Evolutionary conservation across 2,113 vertebrate genomes (phyloP), one percentile per base, ranked within the genome.

Genomic region (Neodon shergylaensis): DNA sequence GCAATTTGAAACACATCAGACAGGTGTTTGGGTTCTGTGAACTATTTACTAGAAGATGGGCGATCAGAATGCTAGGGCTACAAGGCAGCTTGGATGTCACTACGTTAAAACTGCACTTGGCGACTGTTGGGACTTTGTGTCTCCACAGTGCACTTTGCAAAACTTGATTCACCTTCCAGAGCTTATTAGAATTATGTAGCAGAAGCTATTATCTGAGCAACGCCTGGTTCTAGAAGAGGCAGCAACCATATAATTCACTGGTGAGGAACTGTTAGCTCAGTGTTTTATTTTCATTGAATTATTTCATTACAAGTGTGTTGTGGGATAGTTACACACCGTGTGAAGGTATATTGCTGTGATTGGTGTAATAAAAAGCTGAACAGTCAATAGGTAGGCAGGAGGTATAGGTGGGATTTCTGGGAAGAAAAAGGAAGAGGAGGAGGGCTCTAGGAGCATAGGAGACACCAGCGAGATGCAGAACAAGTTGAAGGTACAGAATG

Each of bases 211-310:
- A 44, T 79, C 88, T 92, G 42, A 70, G 33, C 28, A 17, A 54
- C 10, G 61, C 58, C 47, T 87, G n/a, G 70, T 70, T 87, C 66
- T 82, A 16, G 52, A 73, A 90, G 49, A 90, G 66, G 54, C 16
- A 77, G 42, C 52, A 61, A 76, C 78, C 36, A 74, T 84, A 61
- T 5, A 39, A n/a, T 24, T 76, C 73, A 28, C 47, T 26, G 22
- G 39, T 22, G 70, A 78, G 39, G 66, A 91, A 36, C 49, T 54
- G 66, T 63, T 54, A 52, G 52, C 90, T 82, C 61, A 17, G 47
- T n/a, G 42, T 90, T 89, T 91, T 54, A 54, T 66, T 88, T 94
- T 94, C 77, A 65, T 52, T 31, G 88, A 84, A 26, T 73, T 44
- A 47, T 39, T 66, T 47, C 63, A 24, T 73, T 92, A 74, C 31